phyloP scores from a whole-genome alignment of 1,140 invertebrate genomes.

The Zaprionus africanus region DNA sequence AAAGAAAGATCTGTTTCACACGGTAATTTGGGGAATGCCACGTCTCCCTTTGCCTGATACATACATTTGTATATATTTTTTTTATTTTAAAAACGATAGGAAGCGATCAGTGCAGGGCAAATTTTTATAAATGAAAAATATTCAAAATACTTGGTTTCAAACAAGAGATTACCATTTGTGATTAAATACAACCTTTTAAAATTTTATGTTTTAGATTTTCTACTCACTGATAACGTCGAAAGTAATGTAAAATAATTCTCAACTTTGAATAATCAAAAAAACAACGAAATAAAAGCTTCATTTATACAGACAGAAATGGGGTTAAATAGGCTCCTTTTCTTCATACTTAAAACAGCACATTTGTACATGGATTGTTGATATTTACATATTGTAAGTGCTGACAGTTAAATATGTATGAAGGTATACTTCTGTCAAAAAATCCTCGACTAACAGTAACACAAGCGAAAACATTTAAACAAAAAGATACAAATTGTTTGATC shows the following conservation, averaged over 20 bases:
- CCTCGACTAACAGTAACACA: constrained; percentile 45
- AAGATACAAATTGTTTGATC: constrained; percentile 33
- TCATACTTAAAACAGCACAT: neutral
- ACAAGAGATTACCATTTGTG: too few species aligned
- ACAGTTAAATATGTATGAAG: neutral
- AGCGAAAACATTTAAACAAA: constrained; percentile 51
- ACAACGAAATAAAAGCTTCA: neutral
- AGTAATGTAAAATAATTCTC: neutral
- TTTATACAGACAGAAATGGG: neutral
- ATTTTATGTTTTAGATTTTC: too few species aligned
- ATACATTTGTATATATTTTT: too few species aligned
- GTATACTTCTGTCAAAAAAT: neutral
- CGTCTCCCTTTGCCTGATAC: too few species aligned
- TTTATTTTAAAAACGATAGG: too few species aligned
- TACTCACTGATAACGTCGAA: too few species aligned
- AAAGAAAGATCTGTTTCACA: too few species aligned
- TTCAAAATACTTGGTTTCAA: too few species aligned
- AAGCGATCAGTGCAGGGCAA: too few species aligned
- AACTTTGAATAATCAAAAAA: neutral
- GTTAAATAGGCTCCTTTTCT: neutral
- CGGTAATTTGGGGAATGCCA: too few species aligned
- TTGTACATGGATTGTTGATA: constrained; percentile 10
- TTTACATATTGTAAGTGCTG: constrained; percentile 25
- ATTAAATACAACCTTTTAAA: too few species aligned
- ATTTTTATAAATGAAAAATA: too few species aligned